Evolutionary conservation across 2,113 vertebrate species (phyloP).

Genomic region (Pteruthius melanotis): DNA sequence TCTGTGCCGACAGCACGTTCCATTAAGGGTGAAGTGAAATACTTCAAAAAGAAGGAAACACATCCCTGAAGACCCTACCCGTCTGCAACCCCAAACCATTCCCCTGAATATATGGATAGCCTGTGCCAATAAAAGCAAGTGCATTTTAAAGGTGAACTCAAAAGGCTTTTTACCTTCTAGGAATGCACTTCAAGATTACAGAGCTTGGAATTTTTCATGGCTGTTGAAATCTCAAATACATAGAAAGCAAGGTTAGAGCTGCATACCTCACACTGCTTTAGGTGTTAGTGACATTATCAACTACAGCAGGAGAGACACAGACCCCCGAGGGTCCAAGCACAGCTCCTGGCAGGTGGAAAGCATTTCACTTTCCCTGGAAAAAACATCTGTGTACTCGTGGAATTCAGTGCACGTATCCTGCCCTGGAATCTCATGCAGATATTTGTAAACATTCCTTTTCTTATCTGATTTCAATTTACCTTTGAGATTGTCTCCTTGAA

Average conservation of each 20-base stretch:
- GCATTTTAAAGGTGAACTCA: not conserved
- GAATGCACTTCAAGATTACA: constrained; percentile 17
- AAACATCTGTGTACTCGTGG: not conserved
- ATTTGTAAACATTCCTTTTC: not conserved
- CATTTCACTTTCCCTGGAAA: not conserved
- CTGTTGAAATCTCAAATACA: not conserved
- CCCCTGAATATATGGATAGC: not conserved
- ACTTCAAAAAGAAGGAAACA: constrained; percentile 13
- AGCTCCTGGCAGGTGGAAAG: constrained; percentile 27
- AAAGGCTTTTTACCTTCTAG: constrained; percentile 28
- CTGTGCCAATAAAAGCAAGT: not conserved
- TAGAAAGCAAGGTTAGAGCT: constrained; percentile 35
- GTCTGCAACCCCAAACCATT: not conserved
- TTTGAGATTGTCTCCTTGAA: constrained; percentile 2
- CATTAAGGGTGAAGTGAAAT: not conserved
- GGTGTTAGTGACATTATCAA: constrained; percentile 46
- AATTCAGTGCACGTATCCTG: not conserved
- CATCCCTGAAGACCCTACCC: constrained; percentile 20
- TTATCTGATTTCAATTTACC: constrained; percentile 20
- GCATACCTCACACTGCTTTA: not conserved
- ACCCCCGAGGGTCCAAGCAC: not conserved
- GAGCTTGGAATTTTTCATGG: not conserved
- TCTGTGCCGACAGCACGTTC: not conserved
- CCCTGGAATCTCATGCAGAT: not conserved
- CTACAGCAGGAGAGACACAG: not conserved